Conservation (phyloP, 2,797 vertebrate species). For the Lepidocolaptes lacrymiger region DNA sequence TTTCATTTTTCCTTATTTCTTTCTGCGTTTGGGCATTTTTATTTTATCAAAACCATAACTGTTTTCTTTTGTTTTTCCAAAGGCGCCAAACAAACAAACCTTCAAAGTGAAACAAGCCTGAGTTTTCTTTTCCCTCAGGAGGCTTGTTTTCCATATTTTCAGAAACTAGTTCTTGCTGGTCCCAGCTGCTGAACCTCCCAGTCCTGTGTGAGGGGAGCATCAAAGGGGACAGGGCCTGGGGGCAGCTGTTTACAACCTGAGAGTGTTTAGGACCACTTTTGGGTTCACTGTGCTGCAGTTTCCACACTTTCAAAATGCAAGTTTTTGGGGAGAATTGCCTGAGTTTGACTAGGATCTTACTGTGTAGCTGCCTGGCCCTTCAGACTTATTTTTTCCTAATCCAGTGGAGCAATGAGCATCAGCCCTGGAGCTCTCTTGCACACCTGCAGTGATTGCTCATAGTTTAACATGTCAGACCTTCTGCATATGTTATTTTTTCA, state of each 20-base stretch:
- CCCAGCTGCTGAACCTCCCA: background rate
- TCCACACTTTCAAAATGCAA: background rate
- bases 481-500: background rate
- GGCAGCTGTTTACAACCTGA: background rate
- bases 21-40: background rate
- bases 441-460: slow-evolving; percentile 43
- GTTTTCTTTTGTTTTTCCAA: background rate
- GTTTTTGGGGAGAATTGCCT: background rate
- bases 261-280: background rate
- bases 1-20: background rate
- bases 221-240: background rate
- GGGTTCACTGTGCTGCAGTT: background rate
- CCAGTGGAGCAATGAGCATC: background rate
- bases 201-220: background rate
- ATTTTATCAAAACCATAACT: background rate
- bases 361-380: background rate
- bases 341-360: background rate
- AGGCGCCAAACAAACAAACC: background rate
- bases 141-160: background rate
- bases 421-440: background rate
- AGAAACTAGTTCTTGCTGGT: background rate
- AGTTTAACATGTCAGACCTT: background rate
- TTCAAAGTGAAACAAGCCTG: slow-evolving; percentile 6
- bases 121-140: background rate
- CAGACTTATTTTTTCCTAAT: background rate